Evolutionary conservation across 2,113 vertebrate species (phyloP).

Genomic region (Pampusana beccarii): DNA sequence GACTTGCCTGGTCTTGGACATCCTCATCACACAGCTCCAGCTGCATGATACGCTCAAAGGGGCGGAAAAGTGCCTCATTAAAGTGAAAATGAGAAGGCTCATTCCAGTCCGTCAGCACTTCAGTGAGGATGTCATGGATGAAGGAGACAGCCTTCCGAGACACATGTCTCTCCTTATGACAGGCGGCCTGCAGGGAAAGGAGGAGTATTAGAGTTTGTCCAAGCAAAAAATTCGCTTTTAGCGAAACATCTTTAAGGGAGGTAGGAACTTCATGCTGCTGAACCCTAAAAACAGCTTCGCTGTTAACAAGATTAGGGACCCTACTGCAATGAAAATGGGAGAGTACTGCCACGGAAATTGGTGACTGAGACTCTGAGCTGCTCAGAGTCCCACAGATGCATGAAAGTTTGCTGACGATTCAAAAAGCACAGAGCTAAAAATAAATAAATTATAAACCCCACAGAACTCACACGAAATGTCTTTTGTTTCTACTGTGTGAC

Average conservation of each 20-base stretch:
- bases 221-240: not conserved
- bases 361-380: not conserved
- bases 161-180: conserved; percentile 93
- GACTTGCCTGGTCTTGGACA: conserved; percentile 93
- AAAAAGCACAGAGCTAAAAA: not conserved
- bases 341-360: not conserved
- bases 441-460: not conserved
- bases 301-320: not conserved
- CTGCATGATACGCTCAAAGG: conserved; percentile 97
- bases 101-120: conserved; percentile 91
- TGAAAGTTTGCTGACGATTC: not conserved
- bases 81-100: conserved; percentile 95
- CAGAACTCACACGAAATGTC: not conserved
- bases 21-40: conserved; percentile 97
- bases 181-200: conserved; percentile 81
- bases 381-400: not conserved
- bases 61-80: conserved; percentile 93
- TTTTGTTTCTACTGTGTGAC: not conserved
- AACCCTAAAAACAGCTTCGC: not conserved
- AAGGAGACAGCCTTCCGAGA: conserved; percentile 98
- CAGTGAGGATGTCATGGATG: conserved; percentile 94
- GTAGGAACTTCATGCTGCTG: not conserved
- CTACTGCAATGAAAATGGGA: not conserved
- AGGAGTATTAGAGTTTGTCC: not conserved
- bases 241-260: not conserved